Evolutionary conservation across 2,113 vertebrate genomes (phyloP), one percentile per base, ranked within the genome.

Genomic region (Colaptes auratus): DNA sequence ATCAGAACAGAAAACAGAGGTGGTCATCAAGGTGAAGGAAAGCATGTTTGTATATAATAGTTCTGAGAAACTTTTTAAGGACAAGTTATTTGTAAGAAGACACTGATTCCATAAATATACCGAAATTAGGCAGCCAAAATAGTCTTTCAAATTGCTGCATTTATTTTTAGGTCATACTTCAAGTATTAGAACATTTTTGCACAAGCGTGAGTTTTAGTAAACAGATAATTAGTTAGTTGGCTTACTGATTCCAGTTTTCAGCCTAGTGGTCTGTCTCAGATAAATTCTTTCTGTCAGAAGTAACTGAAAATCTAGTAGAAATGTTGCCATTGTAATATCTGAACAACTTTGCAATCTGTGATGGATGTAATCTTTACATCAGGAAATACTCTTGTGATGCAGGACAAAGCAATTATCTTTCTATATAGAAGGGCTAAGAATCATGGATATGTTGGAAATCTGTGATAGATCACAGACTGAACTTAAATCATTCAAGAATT

Each of bases 391-490:
- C 31, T 53, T 85, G 59, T 89, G 72, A 88, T 82, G 79, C 67
- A 95, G 90, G 92, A 87, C 50, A 96, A 55, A 82, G 69, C 46
- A 86, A 79, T 92, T 91, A 82, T 94, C 74, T 88, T 81, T 92
- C 15, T 81, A 74, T 59, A 59, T 52, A 80, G 30, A 42, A 25
- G 24, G n/a, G 53, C 63, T 87, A 91, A 89, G 74, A 84, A 52
- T 75, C 53, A 60, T 56, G 33, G 36, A 13, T 78, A 39, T 61
- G 46, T 48, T 3, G 3, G 66, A 91, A 92, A 58, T 73, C 64
- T 82, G 30, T 79, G 56, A 10, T 63, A 48, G 71, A 70, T 73
- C 53, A 73, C 74, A 19, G 64, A 69, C 46, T 87, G 50, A 85
- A 77, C 56, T 70, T 88, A 82, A 71, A 35, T 75, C 42, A 84